A percentile compares a stretch with the other conserved stretches of the same genome.
phyloP scores from a whole-genome alignment of 2,797 vertebrate species.

The Hipposideros larvatus region DNA sequence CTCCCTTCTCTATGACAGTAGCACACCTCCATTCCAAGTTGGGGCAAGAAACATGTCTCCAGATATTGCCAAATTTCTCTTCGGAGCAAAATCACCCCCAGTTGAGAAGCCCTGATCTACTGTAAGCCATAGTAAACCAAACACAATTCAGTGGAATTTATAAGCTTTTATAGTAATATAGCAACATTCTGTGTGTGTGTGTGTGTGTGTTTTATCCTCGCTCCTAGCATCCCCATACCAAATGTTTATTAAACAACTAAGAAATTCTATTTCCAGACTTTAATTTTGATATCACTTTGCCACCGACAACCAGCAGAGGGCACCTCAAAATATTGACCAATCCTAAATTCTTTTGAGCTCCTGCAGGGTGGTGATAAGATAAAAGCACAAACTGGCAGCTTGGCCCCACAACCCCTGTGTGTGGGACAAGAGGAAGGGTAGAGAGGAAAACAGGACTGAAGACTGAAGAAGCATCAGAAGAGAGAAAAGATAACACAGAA shows the following conservation, averaged over 20 bases:
- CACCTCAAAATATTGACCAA: conserved; percentile 48
- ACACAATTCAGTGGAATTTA: background rate
- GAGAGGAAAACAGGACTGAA: background rate
- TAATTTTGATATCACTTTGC: conserved; percentile 5
- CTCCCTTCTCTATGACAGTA: background rate
- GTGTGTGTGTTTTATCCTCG: background rate
- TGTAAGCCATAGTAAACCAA: background rate
- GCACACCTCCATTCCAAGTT: background rate
- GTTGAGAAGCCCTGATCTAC: background rate
- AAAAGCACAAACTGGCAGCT: background rate
- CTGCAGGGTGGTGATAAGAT: conserved; percentile 20
- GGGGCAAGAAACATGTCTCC: background rate
- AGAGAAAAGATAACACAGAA: conserved; percentile 19
- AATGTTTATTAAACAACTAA: background rate
- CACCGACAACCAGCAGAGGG: conserved; percentile 70
- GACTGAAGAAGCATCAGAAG: background rate
- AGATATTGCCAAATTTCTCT: background rate
- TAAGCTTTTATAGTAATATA: background rate
- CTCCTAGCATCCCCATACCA: background rate
- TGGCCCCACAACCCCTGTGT: too few relatives aligned
- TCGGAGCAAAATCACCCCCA: background rate
- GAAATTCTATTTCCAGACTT: background rate
- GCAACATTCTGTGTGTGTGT: background rate
- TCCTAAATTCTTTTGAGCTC: background rate
- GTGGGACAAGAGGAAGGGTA: background rate